A percentile compares a stretch with the other conserved stretches of the same genome.
Evolutionary conservation across 2,113 vertebrate species (phyloP).

Genomic region (Typhlomys cinereus): DNA sequence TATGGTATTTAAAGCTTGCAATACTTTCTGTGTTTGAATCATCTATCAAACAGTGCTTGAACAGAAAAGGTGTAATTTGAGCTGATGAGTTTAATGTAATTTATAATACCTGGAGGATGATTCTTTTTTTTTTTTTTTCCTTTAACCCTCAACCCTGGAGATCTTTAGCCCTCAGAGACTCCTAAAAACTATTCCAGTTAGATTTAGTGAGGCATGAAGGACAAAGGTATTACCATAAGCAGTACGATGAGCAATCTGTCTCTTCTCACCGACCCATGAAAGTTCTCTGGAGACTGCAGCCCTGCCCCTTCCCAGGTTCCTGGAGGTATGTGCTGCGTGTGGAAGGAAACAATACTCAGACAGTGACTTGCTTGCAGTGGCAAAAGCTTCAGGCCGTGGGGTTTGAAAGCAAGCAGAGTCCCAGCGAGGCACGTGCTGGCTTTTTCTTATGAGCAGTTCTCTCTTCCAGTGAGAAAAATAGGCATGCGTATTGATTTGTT

Average conservation of each 20-base stretch:
- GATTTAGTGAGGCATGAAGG: background rate
- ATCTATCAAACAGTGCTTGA: background rate
- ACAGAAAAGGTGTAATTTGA: conserved; percentile 13
- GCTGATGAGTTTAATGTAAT: conserved; percentile 37
- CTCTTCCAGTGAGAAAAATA: conserved; percentile 10
- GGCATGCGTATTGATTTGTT: background rate
- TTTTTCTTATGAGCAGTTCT: background rate
- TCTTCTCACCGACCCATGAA: background rate
- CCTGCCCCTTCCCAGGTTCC: background rate
- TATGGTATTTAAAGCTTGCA: conserved; percentile 18
- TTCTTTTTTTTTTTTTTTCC: background rate
- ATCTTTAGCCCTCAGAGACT: background rate
- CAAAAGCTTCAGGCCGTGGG: background rate
- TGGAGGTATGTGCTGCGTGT: background rate
- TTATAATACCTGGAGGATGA: background rate
- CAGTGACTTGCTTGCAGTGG: background rate
- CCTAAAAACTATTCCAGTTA: conserved; percentile 20
- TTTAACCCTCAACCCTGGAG: conserved; percentile 34
- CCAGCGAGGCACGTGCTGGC: background rate
- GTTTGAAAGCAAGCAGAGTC: background rate
- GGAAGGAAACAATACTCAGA: background rate
- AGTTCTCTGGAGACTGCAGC: background rate
- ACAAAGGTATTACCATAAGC: background rate
- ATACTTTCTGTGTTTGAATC: background rate
- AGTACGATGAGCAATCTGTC: background rate